These are phyloP conservation scores for Panurus biarmicus DNA, from an alignment of 2,113 vertebrate species.

Conservation along the genomic window DNA sequence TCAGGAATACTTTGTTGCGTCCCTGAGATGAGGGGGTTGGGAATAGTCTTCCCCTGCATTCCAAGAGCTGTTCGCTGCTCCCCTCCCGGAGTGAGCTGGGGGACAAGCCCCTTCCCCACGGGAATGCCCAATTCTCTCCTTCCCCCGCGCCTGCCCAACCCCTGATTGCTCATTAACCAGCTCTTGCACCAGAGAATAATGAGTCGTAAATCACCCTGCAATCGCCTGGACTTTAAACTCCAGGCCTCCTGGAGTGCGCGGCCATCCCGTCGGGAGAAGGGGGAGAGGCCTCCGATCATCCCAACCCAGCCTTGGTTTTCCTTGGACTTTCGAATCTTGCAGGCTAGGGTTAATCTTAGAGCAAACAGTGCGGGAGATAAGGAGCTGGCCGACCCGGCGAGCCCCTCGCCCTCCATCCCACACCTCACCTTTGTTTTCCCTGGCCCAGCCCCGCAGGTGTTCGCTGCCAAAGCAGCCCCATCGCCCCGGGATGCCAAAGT, in stretches of 20 bases:
- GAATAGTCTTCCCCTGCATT: too few species aligned
- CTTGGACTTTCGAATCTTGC: conserved; percentile 36
- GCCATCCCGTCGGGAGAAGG: neutral
- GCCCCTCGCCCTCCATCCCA: neutral
- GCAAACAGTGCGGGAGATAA: conserved; percentile 38
- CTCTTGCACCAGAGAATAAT: neutral
- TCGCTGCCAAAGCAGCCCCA: neutral
- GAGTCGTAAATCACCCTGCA: conserved; percentile 5
- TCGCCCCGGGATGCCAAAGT: neutral
- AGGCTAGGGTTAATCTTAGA: conserved; percentile 19
- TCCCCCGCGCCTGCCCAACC: neutral
- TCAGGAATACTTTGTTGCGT: neutral
- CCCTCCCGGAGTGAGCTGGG: fast-evolving
- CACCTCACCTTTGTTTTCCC: neutral
- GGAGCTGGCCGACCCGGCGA: neutral
- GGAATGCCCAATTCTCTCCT: neutral
- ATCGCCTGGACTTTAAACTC: conserved; percentile 2
- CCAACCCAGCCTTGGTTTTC: neutral
- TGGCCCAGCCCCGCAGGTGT: neutral
- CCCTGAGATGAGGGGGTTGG: neutral
- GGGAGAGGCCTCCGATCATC: neutral
- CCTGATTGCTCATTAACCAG: conserved; percentile 56
- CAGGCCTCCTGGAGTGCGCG: neutral
- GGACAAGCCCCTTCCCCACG: neutral
- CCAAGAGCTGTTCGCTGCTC: neutral